These are phyloP conservation scores for Apostichopus californicus DNA, from an alignment of 35 echinoderm and acorn worm genomes.

Conservation along the genomic window DNA sequence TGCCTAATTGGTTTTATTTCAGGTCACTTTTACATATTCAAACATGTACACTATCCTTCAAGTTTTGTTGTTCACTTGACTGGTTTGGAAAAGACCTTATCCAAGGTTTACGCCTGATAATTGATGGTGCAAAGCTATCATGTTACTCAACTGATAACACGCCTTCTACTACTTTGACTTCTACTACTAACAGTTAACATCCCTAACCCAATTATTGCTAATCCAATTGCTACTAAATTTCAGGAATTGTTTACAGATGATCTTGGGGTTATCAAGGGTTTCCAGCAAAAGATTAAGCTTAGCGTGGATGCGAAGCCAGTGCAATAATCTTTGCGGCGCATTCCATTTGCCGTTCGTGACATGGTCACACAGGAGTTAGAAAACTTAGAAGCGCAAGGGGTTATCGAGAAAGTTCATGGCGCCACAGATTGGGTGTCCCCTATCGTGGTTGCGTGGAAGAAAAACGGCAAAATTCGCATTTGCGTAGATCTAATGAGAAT, in stretches of 20 bases:
- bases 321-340: background rate
- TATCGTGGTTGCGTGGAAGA: constrained; percentile 62
- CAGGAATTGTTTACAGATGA: too few species aligned
- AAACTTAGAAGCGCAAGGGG: background rate
- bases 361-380: constrained; percentile 10
- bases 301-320: background rate
- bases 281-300: too few species aligned
- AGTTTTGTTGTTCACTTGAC: too few species aligned
- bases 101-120: background rate
- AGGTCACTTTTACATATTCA: too few species aligned
- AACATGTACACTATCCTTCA: too few species aligned
- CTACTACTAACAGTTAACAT: background rate
- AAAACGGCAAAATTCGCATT: constrained; percentile 58
- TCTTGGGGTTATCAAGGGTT: too few species aligned
- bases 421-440: constrained; percentile 42
- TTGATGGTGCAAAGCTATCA: background rate
- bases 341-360: background rate
- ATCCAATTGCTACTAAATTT: too few species aligned
- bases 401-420: background rate
- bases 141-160: background rate
- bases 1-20: too few species aligned
- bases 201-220: background rate
- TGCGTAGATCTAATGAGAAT: constrained; percentile 55
- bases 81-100: constrained; percentile 1
- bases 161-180: too few species aligned